These are phyloP conservation scores for Phalacrocorax carbo DNA, from an alignment of 2,113 vertebrate genomes.

Conservation along the genomic window DNA sequence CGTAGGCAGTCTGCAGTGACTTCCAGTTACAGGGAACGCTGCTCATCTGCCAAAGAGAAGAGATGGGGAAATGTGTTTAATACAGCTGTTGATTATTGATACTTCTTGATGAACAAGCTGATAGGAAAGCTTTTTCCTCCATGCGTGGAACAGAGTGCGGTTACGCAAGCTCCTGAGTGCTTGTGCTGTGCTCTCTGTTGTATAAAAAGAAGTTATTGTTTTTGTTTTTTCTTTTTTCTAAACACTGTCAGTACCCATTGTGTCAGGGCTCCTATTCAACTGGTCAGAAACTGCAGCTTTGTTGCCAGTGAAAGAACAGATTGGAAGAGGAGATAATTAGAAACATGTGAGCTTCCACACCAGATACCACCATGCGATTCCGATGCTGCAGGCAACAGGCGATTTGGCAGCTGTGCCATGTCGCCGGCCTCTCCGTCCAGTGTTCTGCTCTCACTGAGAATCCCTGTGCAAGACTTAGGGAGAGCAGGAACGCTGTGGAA, in stretches of 20 bases:
- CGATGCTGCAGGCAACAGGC: neutral
- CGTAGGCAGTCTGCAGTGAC: neutral
- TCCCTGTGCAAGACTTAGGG: neutral
- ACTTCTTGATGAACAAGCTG: neutral
- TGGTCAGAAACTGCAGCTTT: neutral
- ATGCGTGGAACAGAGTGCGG: accelerated
- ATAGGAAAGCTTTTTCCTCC: neutral
- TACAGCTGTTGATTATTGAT: neutral
- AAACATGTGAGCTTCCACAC: neutral
- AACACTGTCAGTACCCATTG: neutral
- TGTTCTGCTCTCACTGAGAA: neutral
- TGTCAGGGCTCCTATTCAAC: neutral
- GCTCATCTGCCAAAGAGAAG: neutral
- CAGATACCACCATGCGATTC: neutral
- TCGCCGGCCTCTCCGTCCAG: neutral
- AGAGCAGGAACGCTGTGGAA: neutral
- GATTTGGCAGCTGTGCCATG: accelerated
- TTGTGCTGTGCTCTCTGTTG: accelerated
- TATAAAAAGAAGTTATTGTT: neutral
- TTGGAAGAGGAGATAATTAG: neutral
- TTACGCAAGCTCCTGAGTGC: neutral
- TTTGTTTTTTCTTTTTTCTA: neutral
- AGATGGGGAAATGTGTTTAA: neutral
- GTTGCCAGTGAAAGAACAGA: neutral
- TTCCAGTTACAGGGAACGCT: neutral